Conservation (phyloP, 2,113 vertebrate genomes). For the Hemicordylus capensis region DNA sequence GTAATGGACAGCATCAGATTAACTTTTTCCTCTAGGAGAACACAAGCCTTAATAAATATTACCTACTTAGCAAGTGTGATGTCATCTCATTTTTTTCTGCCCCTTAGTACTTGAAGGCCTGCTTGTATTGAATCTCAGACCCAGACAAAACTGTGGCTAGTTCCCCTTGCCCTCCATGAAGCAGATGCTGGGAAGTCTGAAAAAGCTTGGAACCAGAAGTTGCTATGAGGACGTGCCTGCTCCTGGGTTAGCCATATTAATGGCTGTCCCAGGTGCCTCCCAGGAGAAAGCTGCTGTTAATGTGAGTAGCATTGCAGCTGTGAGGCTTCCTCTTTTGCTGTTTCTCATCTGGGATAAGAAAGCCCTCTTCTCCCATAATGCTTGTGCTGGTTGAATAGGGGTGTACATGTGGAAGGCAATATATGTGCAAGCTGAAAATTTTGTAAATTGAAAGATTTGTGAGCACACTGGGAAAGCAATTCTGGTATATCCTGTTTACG, state of each 20-base stretch:
- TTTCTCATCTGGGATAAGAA: neutral
- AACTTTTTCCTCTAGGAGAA: conserved; percentile 83
- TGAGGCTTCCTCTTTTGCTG: neutral
- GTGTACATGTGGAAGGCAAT: neutral
- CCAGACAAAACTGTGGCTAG: neutral
- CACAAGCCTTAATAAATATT: conserved; percentile 94
- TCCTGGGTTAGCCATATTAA: neutral
- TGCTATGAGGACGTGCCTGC: neutral
- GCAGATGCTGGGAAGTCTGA: neutral
- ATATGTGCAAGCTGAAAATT: neutral
- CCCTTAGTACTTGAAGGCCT: neutral
- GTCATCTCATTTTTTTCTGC: conserved; percentile 68
- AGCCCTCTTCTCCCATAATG: too few relatives aligned
- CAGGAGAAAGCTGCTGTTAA: neutral
- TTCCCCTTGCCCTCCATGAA: neutral
- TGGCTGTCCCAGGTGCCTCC: neutral
- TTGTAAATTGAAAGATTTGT: too few relatives aligned
- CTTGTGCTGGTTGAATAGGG: neutral
- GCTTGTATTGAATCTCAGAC: too few relatives aligned
- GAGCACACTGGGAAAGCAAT: neutral
- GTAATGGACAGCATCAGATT: conserved; percentile 75
- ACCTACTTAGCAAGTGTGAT: conserved; percentile 82
- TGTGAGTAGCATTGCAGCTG: too few relatives aligned
- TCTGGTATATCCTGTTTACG: too few relatives aligned
- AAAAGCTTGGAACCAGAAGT: neutral